Base-by-base conservation (phyloP, 2,113 vertebrate genomes). In the Boleophthalmus pectinirostris region DNA sequence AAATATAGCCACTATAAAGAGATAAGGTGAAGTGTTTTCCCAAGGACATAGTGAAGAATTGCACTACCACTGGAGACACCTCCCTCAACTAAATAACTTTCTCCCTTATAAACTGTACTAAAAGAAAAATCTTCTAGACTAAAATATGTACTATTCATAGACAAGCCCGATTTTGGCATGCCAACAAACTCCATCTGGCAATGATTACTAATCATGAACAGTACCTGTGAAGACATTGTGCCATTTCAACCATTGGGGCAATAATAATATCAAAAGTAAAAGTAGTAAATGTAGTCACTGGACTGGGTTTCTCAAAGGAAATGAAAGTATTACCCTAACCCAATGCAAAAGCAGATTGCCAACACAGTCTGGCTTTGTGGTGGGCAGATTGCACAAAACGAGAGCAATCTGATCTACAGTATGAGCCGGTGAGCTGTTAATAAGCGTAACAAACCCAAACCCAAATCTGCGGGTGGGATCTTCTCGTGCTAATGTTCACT, bases 261-360 rank as follows among this genome's bases (percentile, higher is more conserved):
- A 25, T 25, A 73, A 54, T 38, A 54, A 29, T 72, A 54, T 35
- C 18, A 70, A 0, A 73, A 29, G 58, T 12, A 45, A 38, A 21
- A n/a, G 35, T 66, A 69, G 61, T n/a, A 51, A n/a, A 58, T 33
- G 54, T 4, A 66, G 45, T 68, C 51, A 20, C 38, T 23, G 60
- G 38, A 18, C 43, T 29, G 73, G 29, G 24, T 68, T 74, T 68
- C 69, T 46, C 15, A 61, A 45, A 72, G 69, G 46, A 63, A 68
- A 76, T 69, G 11, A 65, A 72, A 20, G 45, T 60, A 25, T 66
- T 20, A 53, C 56, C n/a, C 21, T 18, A 16, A n/a, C 58, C 61
- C 16, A 54, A 74, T 13, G 46, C 58, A 13, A 54, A 33, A 47
- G 29, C 25, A 65, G 33, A 66, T 64, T 16, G 43, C n/a, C 13